These are phyloP conservation scores for Oryzias javanicus DNA, from an alignment of 2,113 vertebrate species.

Conservation along the genomic window DNA sequence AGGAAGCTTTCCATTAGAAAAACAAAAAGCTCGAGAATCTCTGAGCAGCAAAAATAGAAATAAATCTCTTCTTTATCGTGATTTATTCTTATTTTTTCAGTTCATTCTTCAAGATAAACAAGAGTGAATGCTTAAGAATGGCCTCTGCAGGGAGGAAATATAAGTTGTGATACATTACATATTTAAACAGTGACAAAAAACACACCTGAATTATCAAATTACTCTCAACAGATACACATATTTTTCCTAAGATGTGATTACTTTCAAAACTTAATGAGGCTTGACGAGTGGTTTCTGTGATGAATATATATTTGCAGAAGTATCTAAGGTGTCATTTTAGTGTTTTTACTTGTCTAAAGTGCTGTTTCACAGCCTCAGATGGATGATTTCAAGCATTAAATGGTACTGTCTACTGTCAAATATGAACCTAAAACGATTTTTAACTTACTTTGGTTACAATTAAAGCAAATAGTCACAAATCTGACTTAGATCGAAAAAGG, in stretches of 20 bases:
- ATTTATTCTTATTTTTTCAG: background rate
- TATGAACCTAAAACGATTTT: background rate
- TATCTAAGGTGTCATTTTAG: too few species aligned
- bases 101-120: background rate
- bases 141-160: background rate
- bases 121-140: background rate
- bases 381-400: too few species aligned
- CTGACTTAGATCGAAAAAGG: background rate
- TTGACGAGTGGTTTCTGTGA: too few species aligned
- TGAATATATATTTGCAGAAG: too few species aligned
- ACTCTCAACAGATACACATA: background rate
- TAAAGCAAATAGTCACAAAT: constrained; percentile 1
- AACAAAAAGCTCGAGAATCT: background rate
- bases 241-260: background rate
- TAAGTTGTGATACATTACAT: background rate
- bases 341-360: too few species aligned
- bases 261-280: too few species aligned
- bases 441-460: background rate
- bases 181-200: background rate
- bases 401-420: background rate
- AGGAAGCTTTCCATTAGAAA: background rate
- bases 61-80: too few species aligned
- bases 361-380: too few species aligned
- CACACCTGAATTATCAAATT: background rate
- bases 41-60: too few species aligned